These are phyloP conservation scores for Catocala sponsa DNA, from an alignment of 2,888 invertebrate genomes.

Conservation along the genomic window DNA sequence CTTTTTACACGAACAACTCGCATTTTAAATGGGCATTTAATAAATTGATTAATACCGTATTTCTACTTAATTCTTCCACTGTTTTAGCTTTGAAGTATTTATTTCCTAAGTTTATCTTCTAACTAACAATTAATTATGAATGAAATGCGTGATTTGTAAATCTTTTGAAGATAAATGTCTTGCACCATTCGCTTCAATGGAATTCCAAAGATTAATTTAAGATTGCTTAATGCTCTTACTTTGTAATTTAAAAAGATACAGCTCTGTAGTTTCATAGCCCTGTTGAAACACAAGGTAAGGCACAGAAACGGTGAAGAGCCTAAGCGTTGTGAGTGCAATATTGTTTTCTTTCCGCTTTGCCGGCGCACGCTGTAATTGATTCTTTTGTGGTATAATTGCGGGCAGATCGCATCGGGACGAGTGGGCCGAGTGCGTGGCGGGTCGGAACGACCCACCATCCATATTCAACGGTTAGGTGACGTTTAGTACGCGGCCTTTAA, in stretches of 20 bases:
- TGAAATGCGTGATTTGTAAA: too few species aligned
- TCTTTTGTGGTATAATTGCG: constrained; percentile 82
- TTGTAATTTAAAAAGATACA: not conserved
- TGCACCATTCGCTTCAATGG: too few species aligned
- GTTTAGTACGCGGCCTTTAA: constrained; percentile 66
- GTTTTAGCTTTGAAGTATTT: too few species aligned
- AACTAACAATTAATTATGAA: too few species aligned
- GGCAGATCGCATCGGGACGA: constrained; percentile 69
- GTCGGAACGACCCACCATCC: constrained; percentile 54
- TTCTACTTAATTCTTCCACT: too few species aligned
- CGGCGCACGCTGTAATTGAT: constrained; percentile 75
- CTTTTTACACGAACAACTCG: too few species aligned
- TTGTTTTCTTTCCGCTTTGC: constrained; percentile 76
- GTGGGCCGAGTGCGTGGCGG: constrained; percentile 50
- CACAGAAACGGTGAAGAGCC: constrained; percentile 73
- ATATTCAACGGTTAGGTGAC: constrained; percentile 73
- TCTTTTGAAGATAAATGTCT: too few species aligned
- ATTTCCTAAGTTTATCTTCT: too few species aligned
- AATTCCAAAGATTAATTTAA: too few species aligned
- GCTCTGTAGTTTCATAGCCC: constrained; percentile 52
- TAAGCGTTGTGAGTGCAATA: constrained; percentile 75
- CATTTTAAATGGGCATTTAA: too few species aligned
- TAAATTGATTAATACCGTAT: too few species aligned
- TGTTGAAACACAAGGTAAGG: constrained; percentile 63
- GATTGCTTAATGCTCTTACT: too few species aligned